A percentile compares a stretch with the other conserved stretches of the same genome.
Evolutionary conservation across 2,888 invertebrate species (phyloP).

Genomic region (Andrena marginata): DNA sequence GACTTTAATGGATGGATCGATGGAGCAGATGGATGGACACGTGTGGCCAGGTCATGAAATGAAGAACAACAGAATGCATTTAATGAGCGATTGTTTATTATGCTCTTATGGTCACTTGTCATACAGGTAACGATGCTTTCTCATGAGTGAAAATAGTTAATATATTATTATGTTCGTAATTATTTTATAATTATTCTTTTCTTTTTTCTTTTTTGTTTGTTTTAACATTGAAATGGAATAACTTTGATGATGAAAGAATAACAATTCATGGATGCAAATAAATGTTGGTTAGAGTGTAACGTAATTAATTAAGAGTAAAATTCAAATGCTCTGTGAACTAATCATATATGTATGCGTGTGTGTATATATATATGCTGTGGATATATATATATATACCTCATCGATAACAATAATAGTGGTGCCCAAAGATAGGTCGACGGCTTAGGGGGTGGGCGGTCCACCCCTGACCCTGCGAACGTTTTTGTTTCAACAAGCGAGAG

Average conservation of each 20-base stretch:
- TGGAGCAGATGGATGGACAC: slow-evolving; percentile 71
- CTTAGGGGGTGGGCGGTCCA: slow-evolving; percentile 31
- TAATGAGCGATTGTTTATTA: slow-evolving; percentile 86
- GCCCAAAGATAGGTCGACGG: slow-evolving; percentile 64
- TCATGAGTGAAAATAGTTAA: slow-evolving; percentile 86
- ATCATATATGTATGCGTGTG: slow-evolving; percentile 28
- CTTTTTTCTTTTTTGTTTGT: slow-evolving; percentile 73
- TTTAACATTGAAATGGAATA: slow-evolving; percentile 85
- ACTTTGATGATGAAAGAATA: slow-evolving; percentile 84
- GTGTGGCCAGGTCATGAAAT: slow-evolving; percentile 84
- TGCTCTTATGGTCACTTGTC: slow-evolving; percentile 86
- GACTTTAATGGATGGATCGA: slow-evolving; percentile 69
- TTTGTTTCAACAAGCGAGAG: slow-evolving; percentile 47
- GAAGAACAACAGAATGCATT: slow-evolving; percentile 85
- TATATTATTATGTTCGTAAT: slow-evolving; percentile 83
- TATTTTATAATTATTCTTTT: slow-evolving; percentile 20
- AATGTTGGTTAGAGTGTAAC: slow-evolving; percentile 84
- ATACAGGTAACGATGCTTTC: slow-evolving; percentile 85
- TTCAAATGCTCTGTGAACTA: slow-evolving; percentile 70
- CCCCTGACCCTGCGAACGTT: slow-evolving; percentile 15
- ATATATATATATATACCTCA: slow-evolving; percentile 58
- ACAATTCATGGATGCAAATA: slow-evolving; percentile 84
- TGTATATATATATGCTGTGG: slow-evolving; percentile 14
- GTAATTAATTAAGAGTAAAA: slow-evolving; percentile 79
- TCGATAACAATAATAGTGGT: slow-evolving; percentile 67